A percentile compares a stretch with the other conserved stretches of the same genome.
Conservation (phyloP, 2,888 invertebrate species). For the Andrena camellia region DNA sequence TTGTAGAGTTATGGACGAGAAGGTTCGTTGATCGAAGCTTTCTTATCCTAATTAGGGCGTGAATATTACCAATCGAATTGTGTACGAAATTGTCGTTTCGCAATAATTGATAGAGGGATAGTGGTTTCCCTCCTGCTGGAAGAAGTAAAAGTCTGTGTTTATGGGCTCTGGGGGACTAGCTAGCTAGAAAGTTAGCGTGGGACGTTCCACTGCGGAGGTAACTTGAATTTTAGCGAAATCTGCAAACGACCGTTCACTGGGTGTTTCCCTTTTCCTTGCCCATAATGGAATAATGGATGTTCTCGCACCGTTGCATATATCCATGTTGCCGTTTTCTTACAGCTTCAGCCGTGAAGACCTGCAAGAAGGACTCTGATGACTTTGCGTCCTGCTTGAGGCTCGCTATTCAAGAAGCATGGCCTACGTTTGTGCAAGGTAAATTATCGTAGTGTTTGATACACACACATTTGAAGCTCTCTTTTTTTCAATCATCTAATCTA, state of each 20-base stretch:
- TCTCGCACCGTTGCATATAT: not conserved
- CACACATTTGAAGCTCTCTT: not conserved
- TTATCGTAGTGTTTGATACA: too few species aligned
- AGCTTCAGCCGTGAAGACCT: conserved; percentile 78
- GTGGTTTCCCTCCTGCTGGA: not conserved
- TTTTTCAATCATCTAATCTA: too few species aligned
- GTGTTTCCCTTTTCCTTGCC: not conserved
- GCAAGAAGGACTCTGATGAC: conserved; percentile 77
- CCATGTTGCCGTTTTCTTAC: not conserved
- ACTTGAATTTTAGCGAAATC: conserved; percentile 37
- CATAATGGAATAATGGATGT: not conserved
- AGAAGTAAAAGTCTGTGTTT: conserved; percentile 22
- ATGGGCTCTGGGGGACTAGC: not conserved
- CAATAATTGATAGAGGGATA: not conserved
- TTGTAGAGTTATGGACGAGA: not conserved
- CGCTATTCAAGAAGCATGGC: conserved; percentile 83
- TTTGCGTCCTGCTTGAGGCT: conserved; percentile 82
- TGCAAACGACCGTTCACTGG: conserved; percentile 10
- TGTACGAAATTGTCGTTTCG: not conserved
- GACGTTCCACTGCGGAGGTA: not conserved
- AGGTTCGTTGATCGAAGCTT: not conserved
- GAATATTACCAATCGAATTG: not conserved
- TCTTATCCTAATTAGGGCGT: not conserved
- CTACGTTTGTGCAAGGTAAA: conserved; percentile 78
- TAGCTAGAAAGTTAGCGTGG: conserved; percentile 43